Evolutionary conservation across 2,797 vertebrate genomes (phyloP).

Genomic region (Enteromius trimaculatus): DNA sequence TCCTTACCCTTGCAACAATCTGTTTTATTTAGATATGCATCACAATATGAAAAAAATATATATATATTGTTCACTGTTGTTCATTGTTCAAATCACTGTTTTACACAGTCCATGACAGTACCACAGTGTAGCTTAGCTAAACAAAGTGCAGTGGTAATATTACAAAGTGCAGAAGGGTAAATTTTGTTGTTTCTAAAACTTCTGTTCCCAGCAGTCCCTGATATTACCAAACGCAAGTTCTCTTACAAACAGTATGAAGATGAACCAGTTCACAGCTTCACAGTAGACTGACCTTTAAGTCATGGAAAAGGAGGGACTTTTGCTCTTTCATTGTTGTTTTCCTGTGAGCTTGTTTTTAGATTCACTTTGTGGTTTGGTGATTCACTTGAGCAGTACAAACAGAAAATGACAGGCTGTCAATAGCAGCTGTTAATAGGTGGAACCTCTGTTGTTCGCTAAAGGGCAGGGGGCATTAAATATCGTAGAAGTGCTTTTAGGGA

Average conservation of each 20-base stretch:
- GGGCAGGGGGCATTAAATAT: slow-evolving; percentile 51
- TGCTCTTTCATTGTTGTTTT: slow-evolving; percentile 19
- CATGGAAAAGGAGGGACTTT: not conserved
- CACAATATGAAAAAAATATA: not conserved
- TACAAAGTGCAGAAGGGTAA: not conserved
- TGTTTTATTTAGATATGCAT: not conserved
- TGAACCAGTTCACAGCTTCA: slow-evolving; percentile 5
- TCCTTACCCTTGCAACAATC: not conserved
- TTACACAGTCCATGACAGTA: not conserved
- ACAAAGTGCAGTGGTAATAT: not conserved
- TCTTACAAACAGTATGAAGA: slow-evolving; percentile 7
- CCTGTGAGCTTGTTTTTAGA: slow-evolving; percentile 39
- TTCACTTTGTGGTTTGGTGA: slow-evolving; percentile 28
- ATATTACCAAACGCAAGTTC: not conserved
- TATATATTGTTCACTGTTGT: no score
- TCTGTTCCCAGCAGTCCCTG: not conserved
- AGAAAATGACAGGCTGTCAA: slow-evolving; percentile 54
- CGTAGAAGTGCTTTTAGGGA: slow-evolving; percentile 33
- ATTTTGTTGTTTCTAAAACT: not conserved
- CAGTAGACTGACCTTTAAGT: slow-evolving; percentile 17
- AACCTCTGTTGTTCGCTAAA: slow-evolving; percentile 51
- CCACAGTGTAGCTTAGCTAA: not conserved
- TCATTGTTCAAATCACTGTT: not conserved
- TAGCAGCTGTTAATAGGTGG: slow-evolving; percentile 46
- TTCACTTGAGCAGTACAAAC: slow-evolving; percentile 36